Conservation (phyloP, 2,113 vertebrate species). For the Cranoglanis bouderius region DNA sequence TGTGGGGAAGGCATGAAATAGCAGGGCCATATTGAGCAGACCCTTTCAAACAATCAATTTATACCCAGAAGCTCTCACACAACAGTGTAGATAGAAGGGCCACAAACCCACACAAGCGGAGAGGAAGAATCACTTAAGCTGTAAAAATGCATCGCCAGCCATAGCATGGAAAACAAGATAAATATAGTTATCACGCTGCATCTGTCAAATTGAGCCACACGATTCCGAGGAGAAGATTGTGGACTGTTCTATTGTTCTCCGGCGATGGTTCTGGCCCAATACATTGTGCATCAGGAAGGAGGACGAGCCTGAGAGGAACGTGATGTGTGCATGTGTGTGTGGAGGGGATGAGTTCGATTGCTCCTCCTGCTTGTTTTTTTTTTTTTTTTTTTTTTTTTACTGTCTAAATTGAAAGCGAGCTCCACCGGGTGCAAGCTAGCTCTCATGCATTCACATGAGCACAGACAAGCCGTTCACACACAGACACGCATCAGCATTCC, state of each 20-base stretch:
- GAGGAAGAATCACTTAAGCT: constrained; percentile 28
- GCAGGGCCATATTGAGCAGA: constrained; percentile 23
- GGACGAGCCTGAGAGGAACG: constrained; percentile 20
- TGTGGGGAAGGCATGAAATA: constrained; percentile 18
- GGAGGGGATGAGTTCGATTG: constrained; percentile 40
- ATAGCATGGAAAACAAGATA: constrained; percentile 34
- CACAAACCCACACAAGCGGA: constrained; percentile 21
- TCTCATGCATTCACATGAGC: constrained; percentile 54
- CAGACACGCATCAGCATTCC: constrained; percentile 46
- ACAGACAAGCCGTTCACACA: constrained; percentile 47
- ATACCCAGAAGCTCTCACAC: constrained; percentile 22
- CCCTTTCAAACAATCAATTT: constrained; percentile 39
- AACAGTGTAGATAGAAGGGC: background rate
- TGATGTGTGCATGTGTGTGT: constrained; percentile 14
- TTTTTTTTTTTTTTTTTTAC: constrained; percentile 41
- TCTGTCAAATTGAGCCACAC: constrained; percentile 25
- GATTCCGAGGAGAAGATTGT: background rate
- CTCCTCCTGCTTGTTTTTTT: constrained; percentile 40
- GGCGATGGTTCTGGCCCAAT: constrained; percentile 17
- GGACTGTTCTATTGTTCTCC: constrained; percentile 37
- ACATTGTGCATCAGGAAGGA: constrained; percentile 7
- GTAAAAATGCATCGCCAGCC: constrained; percentile 30
- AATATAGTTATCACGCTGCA: constrained; percentile 40
- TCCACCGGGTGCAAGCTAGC: constrained; percentile 1
- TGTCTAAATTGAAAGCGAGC: constrained; percentile 41